Evolutionary conservation across 2,797 vertebrate genomes (phyloP).

Genomic region (Chaetodon trifasciatus): DNA sequence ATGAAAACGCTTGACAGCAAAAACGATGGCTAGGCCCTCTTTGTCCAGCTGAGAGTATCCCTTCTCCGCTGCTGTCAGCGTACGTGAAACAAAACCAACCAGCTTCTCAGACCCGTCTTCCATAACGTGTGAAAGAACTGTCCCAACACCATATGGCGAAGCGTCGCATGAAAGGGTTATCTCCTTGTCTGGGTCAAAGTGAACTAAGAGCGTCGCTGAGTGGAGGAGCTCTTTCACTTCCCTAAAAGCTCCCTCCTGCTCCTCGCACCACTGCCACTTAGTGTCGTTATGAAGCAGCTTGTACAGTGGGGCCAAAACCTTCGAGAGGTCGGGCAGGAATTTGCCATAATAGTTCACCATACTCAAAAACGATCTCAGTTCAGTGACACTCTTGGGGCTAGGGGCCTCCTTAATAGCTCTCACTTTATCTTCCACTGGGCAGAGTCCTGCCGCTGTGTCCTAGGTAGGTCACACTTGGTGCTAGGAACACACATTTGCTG

Average conservation of each 20-base stretch:
- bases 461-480: conserved; percentile 30
- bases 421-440: conserved; percentile 39
- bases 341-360: conserved; percentile 44
- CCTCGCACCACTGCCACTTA: conserved; percentile 1
- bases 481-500: conserved; percentile 13
- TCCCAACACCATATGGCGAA: not conserved
- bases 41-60: conserved; percentile 46
- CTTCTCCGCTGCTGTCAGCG: not conserved
- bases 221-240: conserved; percentile 18
- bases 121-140: not conserved
- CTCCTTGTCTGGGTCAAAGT: conserved; percentile 29
- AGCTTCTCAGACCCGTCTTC: not conserved
- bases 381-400: conserved; percentile 1
- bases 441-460: conserved; percentile 36
- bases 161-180: conserved; percentile 14
- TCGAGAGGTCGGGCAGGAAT: conserved; percentile 27
- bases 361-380: conserved; percentile 30
- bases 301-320: conserved; percentile 23
- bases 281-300: conserved; percentile 17
- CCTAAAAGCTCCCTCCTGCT: conserved; percentile 1
- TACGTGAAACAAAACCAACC: conserved; percentile 23
- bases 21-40: conserved; percentile 33
- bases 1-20: conserved; percentile 36
- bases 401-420: conserved; percentile 41
- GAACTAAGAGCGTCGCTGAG: conserved; percentile 18